Conservation (phyloP, 2,797 vertebrate genomes). For the Crax fasciolata region DNA sequence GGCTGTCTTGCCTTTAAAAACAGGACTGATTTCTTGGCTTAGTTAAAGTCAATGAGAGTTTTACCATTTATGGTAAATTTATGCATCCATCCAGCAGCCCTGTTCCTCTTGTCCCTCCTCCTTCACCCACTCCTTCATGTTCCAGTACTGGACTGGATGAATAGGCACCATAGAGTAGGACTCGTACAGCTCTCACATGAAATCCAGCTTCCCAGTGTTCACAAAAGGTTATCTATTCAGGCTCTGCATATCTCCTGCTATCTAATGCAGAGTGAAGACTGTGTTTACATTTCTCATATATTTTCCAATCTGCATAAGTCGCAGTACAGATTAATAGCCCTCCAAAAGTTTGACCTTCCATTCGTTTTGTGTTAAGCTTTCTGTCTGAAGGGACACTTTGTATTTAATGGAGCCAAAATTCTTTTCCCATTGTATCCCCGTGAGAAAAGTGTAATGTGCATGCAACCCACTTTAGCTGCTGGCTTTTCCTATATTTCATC, state of each 20-base stretch:
- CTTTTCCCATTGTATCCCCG: constrained; percentile 45
- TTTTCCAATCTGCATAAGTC: constrained; percentile 76
- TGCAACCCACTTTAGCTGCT: constrained; percentile 26
- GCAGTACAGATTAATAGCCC: constrained; percentile 74
- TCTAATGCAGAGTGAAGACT: constrained; percentile 77
- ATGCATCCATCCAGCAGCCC: not conserved
- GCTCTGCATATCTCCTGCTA: constrained; percentile 77
- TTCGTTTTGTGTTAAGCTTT: constrained; percentile 68
- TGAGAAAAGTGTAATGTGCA: constrained; percentile 17
- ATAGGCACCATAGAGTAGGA: constrained; percentile 66
- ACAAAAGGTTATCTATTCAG: constrained; percentile 75
- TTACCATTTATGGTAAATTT: constrained; percentile 61
- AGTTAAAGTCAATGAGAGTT: constrained; percentile 18
- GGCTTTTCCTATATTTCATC: constrained; percentile 19
- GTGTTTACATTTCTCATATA: constrained; percentile 73
- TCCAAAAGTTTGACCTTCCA: constrained; percentile 69
- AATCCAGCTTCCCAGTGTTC: constrained; percentile 76
- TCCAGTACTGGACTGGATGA: constrained; percentile 61
- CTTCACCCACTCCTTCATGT: not conserved
- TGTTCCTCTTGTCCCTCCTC: constrained; percentile 36
- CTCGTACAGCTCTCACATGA: constrained; percentile 74
- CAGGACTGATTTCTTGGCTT: constrained; percentile 42
- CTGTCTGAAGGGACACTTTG: constrained; percentile 37
- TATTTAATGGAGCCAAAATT: constrained; percentile 72
- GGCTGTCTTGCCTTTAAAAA: constrained; percentile 72